phyloP scores from a whole-genome alignment of 2,797 vertebrate species.

The Halcyon smyrnensis region DNA sequence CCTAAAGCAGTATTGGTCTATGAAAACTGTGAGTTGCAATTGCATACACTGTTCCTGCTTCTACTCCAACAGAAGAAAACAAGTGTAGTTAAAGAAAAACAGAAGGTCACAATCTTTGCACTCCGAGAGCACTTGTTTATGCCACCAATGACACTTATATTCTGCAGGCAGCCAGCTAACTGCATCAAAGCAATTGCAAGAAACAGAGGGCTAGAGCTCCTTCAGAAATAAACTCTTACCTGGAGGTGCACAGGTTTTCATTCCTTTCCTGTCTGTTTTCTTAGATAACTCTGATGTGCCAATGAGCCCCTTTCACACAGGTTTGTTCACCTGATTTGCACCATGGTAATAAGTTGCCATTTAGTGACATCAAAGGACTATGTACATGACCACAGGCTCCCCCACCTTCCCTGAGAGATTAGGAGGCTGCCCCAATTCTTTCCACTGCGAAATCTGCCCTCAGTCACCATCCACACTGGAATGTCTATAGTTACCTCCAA shows the following conservation, averaged over 20 bases:
- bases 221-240: background rate
- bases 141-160: background rate
- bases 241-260: background rate
- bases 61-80: background rate
- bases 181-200: background rate
- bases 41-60: background rate
- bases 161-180: background rate
- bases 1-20: background rate
- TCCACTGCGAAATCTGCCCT: background rate
- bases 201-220: background rate
- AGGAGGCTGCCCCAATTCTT: background rate
- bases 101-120: background rate
- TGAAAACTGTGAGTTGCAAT: background rate
- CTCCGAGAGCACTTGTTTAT: background rate
- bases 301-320: background rate
- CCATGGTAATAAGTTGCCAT: background rate
- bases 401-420: background rate
- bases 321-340: conserved; percentile 22
- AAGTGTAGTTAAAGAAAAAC: background rate
- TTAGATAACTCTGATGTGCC: background rate
- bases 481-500: background rate
- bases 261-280: background rate
- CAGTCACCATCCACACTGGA: background rate
- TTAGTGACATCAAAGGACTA: background rate
- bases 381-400: background rate